Conservation (phyloP, 2,888 invertebrate species). For the Coleophora flavipennella region DNA sequence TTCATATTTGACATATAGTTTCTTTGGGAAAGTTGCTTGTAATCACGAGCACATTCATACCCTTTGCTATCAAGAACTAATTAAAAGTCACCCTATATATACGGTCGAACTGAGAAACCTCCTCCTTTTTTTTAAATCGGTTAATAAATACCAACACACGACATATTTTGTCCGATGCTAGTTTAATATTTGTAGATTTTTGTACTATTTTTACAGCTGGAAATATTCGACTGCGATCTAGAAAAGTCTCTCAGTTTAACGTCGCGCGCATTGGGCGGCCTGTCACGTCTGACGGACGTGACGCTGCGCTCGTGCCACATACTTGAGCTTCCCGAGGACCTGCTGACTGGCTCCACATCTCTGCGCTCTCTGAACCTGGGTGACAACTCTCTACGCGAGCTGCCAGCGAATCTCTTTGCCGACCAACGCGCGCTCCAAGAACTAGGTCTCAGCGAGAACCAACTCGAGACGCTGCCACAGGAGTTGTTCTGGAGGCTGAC, state of each 20-base stretch:
- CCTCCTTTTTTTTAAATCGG: no score
- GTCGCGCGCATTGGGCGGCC: not conserved
- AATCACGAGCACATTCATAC: no score
- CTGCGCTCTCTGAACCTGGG: slow-evolving; percentile 18
- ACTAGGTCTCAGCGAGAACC: slow-evolving; percentile 17
- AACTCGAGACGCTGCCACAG: slow-evolving; percentile 3
- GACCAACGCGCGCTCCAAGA: slow-evolving; percentile 13
- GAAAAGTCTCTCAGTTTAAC: slow-evolving; percentile 12
- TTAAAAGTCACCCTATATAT: no score
- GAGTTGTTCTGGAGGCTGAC: not conserved
- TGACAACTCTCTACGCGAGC: slow-evolving; percentile 16
- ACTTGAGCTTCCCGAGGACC: slow-evolving; percentile 8
- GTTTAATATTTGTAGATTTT: not conserved
- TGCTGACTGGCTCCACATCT: slow-evolving; percentile 16
- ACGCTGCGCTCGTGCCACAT: not conserved
- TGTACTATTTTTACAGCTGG: not conserved
- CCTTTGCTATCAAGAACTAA: no score
- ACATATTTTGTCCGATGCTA: not conserved
- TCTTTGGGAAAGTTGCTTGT: no score
- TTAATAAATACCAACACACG: no score
- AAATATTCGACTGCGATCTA: not conserved
- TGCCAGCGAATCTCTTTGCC: slow-evolving; percentile 16
- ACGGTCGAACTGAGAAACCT: not conserved
- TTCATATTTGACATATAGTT: no score
- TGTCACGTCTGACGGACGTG: not conserved